Base-by-base conservation (phyloP, 2,113 vertebrate genomes). In the Helogale parvula region DNA sequence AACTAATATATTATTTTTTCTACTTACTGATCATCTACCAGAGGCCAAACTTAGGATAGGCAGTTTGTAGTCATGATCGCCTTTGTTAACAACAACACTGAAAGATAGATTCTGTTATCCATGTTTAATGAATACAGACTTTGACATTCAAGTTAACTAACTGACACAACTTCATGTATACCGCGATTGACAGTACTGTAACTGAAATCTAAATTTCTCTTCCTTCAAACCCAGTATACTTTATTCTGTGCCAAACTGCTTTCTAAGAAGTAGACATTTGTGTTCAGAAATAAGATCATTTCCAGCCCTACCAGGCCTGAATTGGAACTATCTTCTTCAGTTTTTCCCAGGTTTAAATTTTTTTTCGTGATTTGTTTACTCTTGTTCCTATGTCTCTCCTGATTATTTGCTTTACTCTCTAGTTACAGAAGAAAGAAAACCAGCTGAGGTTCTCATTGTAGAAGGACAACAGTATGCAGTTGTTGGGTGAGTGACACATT, bases 381-480 rank as follows among this genome's bases (percentile, higher is more conserved):
- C 29, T 86, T 89, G 1, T 83, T 90, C 25, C 77, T 54, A 90
- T 69, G 68, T 80, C 82, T 92, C 31, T 97, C 88, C 97, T 97
- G 29, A 23, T 98, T 97, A 96, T 95, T 98, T 98, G 35, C 65
- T 98, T 84, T 96, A 86, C 87, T 11, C 0, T 93, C 19, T 98
- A 99, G 99, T 98, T 98, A 76, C 98, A 31, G 99, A 99, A 96
- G 99, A 99, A 93, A 99, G 99, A 97, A 99, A 99, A 88, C 99
- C 99, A 50, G 65, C 98, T 2, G 99, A 99, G n/a, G 99, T 99
- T 88, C 99, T 99, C 93, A 97, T 99, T 69, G 99, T 99, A 1
- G 99, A 99, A 93, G 99, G 99, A 60, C 99, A 99, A 94, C 99
- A 99, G 82, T 99, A 99, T 74, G 99, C 99, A 45, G 99, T 99